Conservation (phyloP, 2,888 invertebrate species). For the Chrysina gloriosa region DNA sequence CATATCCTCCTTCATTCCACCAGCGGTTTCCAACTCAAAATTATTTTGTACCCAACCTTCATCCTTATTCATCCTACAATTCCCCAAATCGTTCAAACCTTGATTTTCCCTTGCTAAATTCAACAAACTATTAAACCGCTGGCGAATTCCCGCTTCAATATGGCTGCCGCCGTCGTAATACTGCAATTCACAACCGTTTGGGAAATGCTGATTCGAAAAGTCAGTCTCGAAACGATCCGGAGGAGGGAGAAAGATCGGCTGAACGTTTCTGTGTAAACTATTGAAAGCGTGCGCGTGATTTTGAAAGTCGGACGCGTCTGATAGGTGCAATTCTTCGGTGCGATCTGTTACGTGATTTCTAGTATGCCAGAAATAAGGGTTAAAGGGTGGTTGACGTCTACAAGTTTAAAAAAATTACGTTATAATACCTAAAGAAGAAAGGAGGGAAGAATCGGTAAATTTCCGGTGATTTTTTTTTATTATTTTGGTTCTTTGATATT, state of each 20-base stretch:
- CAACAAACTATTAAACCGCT: slow-evolving; percentile 56
- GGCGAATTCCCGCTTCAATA: slow-evolving; percentile 56
- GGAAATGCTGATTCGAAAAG: background rate
- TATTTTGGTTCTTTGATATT: background rate
- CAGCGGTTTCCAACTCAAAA: slow-evolving; percentile 32
- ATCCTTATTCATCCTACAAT: slow-evolving; percentile 43
- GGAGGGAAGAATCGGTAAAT: background rate
- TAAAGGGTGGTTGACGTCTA: slow-evolving; percentile 62
- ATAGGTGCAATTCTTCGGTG: slow-evolving; percentile 54
- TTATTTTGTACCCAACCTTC: slow-evolving; percentile 44
- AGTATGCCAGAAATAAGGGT: slow-evolving; percentile 61
- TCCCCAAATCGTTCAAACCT: slow-evolving; percentile 46
- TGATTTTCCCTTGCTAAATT: slow-evolving; percentile 46
- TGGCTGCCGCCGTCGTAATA: slow-evolving; percentile 33
- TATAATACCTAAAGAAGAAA: slow-evolving; percentile 28
- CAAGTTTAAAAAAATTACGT: slow-evolving; percentile 55
- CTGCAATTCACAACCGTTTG: background rate
- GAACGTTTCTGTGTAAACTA: slow-evolving; percentile 38
- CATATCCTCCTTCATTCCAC: background rate
- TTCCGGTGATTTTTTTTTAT: background rate
- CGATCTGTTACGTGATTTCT: slow-evolving; percentile 47
- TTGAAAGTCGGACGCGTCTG: slow-evolving; percentile 55
- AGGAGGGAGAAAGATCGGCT: slow-evolving; percentile 16
- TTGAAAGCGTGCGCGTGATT: slow-evolving; percentile 34
- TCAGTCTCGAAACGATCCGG: background rate